A percentile compares a stretch with the other conserved stretches of the same genome.
Conservation (phyloP, 2,113 vertebrate species). For the Platysteira castanea region DNA sequence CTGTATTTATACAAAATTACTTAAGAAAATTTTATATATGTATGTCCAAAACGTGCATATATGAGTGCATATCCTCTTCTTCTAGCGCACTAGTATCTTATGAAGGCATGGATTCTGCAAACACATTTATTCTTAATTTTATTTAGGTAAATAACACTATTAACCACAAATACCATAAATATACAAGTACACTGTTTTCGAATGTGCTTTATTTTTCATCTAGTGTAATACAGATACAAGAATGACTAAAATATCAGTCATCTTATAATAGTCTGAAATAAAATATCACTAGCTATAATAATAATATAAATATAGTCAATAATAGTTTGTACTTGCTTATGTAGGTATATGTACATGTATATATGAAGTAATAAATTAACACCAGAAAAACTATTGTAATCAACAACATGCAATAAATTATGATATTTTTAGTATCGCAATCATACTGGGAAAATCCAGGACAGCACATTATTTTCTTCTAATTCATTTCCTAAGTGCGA, state of each 20-base stretch:
- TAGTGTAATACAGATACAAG: background rate
- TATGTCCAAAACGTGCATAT: background rate
- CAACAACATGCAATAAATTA: background rate
- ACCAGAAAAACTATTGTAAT: background rate
- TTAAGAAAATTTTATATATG: background rate
- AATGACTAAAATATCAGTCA: background rate
- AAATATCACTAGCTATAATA: background rate
- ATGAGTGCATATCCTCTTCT: background rate
- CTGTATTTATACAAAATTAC: background rate
- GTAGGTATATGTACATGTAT: background rate
- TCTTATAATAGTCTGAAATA: too few relatives aligned
- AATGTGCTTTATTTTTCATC: background rate
- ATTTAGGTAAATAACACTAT: background rate
- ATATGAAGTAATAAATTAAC: background rate
- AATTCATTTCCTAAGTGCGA: conserved; percentile 1
- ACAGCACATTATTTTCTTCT: background rate
- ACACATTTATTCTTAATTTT: background rate
- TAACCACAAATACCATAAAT: background rate
- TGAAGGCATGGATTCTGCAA: background rate
- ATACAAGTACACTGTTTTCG: fast-evolving
- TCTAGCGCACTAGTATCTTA: background rate
- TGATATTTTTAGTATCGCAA: background rate
- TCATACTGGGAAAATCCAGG: background rate
- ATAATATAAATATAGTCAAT: background rate
- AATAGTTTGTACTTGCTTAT: background rate